Conservation (phyloP, 1,140 invertebrate genomes). For the Rhopalosiphum maidis region DNA sequence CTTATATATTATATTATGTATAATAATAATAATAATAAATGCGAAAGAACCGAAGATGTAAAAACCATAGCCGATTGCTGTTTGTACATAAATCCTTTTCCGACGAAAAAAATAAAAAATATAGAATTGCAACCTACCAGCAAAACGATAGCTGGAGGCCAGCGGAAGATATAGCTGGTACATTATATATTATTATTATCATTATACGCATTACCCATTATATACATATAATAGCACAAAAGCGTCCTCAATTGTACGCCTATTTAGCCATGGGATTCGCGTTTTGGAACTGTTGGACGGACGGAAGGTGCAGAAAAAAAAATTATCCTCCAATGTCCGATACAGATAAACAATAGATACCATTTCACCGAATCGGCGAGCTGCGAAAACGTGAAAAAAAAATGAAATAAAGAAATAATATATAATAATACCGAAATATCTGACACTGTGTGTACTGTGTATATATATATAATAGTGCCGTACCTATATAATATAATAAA, state of each 20-base stretch:
- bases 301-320: constrained; percentile 24
- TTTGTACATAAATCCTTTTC: constrained; percentile 44
- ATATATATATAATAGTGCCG: background rate
- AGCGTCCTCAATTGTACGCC: constrained; percentile 54
- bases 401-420: background rate
- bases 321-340: constrained; percentile 43
- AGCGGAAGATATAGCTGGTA: background rate
- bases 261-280: constrained; percentile 51
- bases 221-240: constrained; percentile 35
- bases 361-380: constrained; percentile 27
- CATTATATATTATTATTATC: background rate
- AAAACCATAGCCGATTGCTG: constrained; percentile 25
- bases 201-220: background rate
- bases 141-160: background rate
- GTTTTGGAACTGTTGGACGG: constrained; percentile 20
- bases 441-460: background rate
- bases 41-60: background rate
- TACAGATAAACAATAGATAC: constrained; percentile 51
- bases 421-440: constrained; percentile 26
- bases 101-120: background rate
- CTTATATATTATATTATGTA: no score
- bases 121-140: background rate
- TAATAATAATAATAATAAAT: background rate
- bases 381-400: background rate
- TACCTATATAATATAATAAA: constrained; percentile 8